Base-by-base conservation (phyloP, 1,140 invertebrate genomes). In the Drosophila kepulauana region DNA sequence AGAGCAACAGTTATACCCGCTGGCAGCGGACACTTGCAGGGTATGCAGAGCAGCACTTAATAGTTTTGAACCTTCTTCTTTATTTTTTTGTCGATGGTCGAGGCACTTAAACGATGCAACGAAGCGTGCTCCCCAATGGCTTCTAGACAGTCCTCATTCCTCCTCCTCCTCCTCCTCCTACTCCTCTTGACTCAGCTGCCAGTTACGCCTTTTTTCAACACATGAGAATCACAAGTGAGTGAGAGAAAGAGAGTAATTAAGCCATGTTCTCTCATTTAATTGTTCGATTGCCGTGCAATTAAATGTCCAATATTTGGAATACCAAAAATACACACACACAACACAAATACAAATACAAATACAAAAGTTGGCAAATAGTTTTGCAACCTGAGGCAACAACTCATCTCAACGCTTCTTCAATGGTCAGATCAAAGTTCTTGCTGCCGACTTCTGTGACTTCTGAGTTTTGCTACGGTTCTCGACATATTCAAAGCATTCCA, bases 101-200 rank as follows among this genome's bases (percentile, higher is more conserved):
- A 74, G 66, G 51, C 84, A 84, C 85, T 88, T 88, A 88, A 78
- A 88, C 84, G 78, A 85, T 82, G 80, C 85, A 88, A 52, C 85
- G 80, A 87, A 88, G 84, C 84, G 84, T 88, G 81, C 85, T 61
- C 79, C 82, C 81, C 68, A 76, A 16, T 33, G 38, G 61, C 79
- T 73, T 25, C n/a, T 25, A 25, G 20, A 25, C 20, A 25, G 20
- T 25, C 20, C 20, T 25, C 20, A 25, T 25, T 10, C 15, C 15
- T 45, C 20, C 7, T 57, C 11, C 20, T 46, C 43, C 48, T 64
- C 25, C n/a, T 7, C 15, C 15, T 45, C 30, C 7, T 57, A 8
- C 25, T 46, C 43, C 48, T 64, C 68, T 30, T 49, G 1, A 33
- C 28, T 51, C 33, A n/a, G 5, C 38, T 54, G 58, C 25, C 61